Evolutionary conservation across 2,113 vertebrate genomes (phyloP), one percentile per base, ranked within the genome.

Genomic region (Onychostoma macrolepis): DNA sequence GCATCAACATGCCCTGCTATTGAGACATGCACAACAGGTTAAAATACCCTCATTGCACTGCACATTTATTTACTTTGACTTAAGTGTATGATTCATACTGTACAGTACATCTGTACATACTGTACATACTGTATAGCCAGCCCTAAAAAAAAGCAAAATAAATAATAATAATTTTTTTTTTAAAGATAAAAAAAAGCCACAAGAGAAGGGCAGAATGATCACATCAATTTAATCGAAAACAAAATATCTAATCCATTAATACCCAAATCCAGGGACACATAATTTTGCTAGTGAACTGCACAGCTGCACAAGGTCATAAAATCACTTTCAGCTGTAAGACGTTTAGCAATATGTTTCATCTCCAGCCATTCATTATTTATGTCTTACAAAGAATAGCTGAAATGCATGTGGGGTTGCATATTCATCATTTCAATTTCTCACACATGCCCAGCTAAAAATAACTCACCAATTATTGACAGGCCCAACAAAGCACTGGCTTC

Each of bases 341-440:
- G n/a, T 53, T 77, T 53, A 61, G 71, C 48, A 45, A 28, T 85
- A 76, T 12, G 48, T 81, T 84, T 84, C 41, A 65, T 77, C 63
- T 56, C 30, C 65, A 67, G 43, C 21, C 80, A 41, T 56, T 26
- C 50, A 87, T 80, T 83, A 84, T 88, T 86, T 87, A 88, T 71
- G 45, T 89, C 85, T 78, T 74, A 72, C 71, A 87, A 78, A 38
- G 82, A 71, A 88, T 86, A 80, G 12, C 75, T 81, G 79, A 83
- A 83, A 75, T 88, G 85, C 75, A 80, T 85, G 24, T 7, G 33
- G 28, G 82, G 85, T 61, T 89, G 83, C 69, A 71, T 71, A 72
- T 81, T 61, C 58, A 72, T 65, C 12, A 84, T 82, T 75, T 87
- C 38, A 69, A 85, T 58, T 85, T 85, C 71, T 77, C 50, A 38